Evolutionary conservation across 2,888 invertebrate genomes (phyloP), one percentile per base, ranked within the genome.

Genomic region (Hirtodrosophila confusa): DNA sequence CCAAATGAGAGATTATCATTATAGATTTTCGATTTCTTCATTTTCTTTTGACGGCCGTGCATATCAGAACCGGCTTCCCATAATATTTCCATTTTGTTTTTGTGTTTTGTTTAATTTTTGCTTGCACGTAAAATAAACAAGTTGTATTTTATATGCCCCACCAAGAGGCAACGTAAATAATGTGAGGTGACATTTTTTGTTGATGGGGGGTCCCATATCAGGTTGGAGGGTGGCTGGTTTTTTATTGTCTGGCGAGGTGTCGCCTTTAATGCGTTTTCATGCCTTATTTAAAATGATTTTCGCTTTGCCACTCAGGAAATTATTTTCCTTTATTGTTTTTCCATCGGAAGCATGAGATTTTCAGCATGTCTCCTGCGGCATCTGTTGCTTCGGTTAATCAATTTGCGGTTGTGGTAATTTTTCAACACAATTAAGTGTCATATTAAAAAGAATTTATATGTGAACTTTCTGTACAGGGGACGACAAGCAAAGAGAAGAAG

Each of bases 201-300:
- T 60, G 51, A 47, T 24, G 23, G 12, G 12, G 7, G 27, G 12
- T 5, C 8, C 12, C 11, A 29, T 11, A 2, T 17, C 8, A 36
- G n/a, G 33, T 10, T n/a, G 24, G 29, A 31, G 47, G n/a, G 43
- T 8, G 17, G 43, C 9, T 12, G 27, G n/a, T n/a, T 7, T 9
- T 29, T 4, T 4, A 31, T 36, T 55, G 39, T 64, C 47, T 57
- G 58, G 24, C 53, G 61, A 80, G 65, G 80, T 74, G 87, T 69
- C 47, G 72, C 36, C 72, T 56, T 73, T 80, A 82, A 75, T 87
- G 88, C 63, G 45, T 75, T 87, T 85, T 82, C 76, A 83, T 82
- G 88, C 86, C 78, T 74, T 85, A 71, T 85, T 87, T 87, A 82
- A 85, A 87, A 86, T 82, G 64, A 82, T 87, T 83, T 87, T 85